Percentiles rank a stretch among this genome's conserved stretches.
phyloP scores from a whole-genome alignment of 1,140 invertebrate genomes.

The Saccostrea glomerata region DNA sequence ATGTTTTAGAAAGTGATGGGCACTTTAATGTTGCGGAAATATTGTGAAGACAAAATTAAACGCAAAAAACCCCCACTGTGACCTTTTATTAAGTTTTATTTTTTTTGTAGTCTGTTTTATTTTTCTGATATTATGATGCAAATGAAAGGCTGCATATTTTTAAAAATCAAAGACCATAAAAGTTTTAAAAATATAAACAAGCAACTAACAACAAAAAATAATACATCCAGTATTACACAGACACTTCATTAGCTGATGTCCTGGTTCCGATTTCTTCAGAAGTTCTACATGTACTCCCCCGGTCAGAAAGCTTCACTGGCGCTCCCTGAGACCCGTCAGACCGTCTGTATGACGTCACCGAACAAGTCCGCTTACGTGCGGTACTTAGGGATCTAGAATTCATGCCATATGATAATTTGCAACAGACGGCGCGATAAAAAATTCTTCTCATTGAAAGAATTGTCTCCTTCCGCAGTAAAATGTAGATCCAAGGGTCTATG shows the following conservation, averaged over 20 bases:
- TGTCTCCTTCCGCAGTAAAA: slow-evolving; percentile 29
- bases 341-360: not conserved
- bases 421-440: not conserved
- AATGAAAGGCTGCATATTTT: no score
- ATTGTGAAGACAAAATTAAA: no score
- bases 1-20: no score
- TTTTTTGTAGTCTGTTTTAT: no score
- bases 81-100: no score
- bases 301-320: not conserved
- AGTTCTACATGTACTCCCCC: not conserved
- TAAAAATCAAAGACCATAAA: no score
- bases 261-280: not conserved
- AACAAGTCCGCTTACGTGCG: not conserved
- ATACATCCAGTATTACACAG: not conserved
- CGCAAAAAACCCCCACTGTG: no score
- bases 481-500: slow-evolving; percentile 40
- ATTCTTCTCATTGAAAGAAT: not conserved
- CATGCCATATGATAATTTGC: not conserved
- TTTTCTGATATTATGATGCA: no score
- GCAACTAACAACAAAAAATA: not conserved
- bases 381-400: not conserved
- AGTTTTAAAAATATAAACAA: no score
- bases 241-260: not conserved
- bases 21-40: no score
- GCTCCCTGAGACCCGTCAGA: not conserved